Percentiles rank a stretch among this genome's conserved stretches.
Conservation (phyloP, 2,113 vertebrate genomes). For the Epinephelus fuscoguttatus region DNA sequence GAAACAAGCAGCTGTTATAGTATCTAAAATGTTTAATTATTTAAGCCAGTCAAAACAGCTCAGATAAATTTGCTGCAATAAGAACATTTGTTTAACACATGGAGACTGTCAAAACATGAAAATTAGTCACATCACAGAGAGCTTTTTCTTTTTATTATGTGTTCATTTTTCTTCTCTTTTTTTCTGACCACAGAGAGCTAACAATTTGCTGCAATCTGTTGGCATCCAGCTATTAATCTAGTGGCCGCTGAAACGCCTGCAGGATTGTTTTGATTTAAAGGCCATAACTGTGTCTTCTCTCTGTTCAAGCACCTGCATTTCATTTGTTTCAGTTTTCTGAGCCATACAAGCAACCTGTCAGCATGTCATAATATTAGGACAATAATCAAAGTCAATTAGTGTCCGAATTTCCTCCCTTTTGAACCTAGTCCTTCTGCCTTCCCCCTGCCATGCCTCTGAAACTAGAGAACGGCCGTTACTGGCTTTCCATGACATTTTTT, state of each 20-base stretch:
- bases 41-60: constrained; percentile 49
- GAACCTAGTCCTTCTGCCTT: constrained; percentile 1
- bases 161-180: constrained; percentile 39
- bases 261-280: constrained; percentile 91
- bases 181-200: constrained; percentile 69
- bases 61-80: constrained; percentile 35
- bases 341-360: constrained; percentile 89
- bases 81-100: constrained; percentile 65
- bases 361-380: constrained; percentile 91
- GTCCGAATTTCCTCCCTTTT: constrained; percentile 80
- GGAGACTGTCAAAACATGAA: constrained; percentile 51
- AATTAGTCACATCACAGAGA: constrained; percentile 62
- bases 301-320: constrained; percentile 91
- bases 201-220: constrained; percentile 87
- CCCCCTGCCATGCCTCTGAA: background rate
- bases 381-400: constrained; percentile 94
- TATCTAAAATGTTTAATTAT: constrained; percentile 58
- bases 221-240: constrained; percentile 91
- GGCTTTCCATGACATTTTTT: constrained; percentile 46
- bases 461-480: background rate
- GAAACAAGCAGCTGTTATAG: constrained; percentile 40
- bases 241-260: constrained; percentile 88
- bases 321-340: constrained; percentile 91
- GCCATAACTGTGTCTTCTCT: constrained; percentile 89
- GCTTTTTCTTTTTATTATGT: constrained; percentile 47